These are phyloP conservation scores for Cyclina sinensis DNA, from an alignment of 1,140 invertebrate genomes.

Conservation along the genomic window DNA sequence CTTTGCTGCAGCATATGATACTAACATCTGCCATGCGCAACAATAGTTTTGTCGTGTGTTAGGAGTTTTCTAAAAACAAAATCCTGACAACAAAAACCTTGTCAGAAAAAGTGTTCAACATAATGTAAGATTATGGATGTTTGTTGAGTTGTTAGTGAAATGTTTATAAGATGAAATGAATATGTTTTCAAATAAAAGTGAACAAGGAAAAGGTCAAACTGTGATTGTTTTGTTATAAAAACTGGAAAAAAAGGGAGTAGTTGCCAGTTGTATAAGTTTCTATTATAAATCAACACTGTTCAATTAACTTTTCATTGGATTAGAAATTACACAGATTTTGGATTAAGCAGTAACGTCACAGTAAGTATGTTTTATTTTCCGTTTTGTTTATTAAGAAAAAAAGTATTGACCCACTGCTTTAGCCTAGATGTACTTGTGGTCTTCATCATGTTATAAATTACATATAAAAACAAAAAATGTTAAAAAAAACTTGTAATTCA, in stretches of 20 bases:
- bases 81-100: neutral
- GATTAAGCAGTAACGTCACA: neutral
- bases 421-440: too few relatives aligned
- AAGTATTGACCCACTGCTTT: too few relatives aligned
- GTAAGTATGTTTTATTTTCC: too few relatives aligned
- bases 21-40: neutral
- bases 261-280: too few relatives aligned
- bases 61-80: neutral
- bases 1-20: neutral
- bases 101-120: neutral
- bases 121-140: neutral
- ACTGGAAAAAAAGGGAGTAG: neutral
- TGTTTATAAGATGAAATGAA: constrained; percentile 8
- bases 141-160: neutral
- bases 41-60: too few relatives aligned
- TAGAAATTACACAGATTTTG: neutral
- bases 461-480: too few relatives aligned
- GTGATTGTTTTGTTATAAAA: neutral
- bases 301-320: too few relatives aligned
- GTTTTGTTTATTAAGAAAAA: too few relatives aligned
- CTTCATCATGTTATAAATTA: too few relatives aligned
- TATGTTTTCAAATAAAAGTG: constrained; percentile 1
- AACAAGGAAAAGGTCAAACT: neutral
- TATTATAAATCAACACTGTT: too few relatives aligned
- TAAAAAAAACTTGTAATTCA: too few relatives aligned